Conservation (phyloP, 2,888 invertebrate species). For the Pterobdella sp. region DNA sequence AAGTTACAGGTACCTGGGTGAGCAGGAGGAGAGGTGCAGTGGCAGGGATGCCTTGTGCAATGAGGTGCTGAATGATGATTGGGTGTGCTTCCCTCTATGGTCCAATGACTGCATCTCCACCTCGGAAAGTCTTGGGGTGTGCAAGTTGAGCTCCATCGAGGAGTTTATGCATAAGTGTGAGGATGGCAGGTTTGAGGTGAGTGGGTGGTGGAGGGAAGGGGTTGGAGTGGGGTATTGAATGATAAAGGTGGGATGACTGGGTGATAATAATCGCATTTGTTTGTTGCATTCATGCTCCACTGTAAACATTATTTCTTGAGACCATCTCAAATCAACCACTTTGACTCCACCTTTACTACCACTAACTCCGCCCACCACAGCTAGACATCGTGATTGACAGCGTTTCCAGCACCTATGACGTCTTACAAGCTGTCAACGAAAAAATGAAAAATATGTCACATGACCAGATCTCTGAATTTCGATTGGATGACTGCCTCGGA, state of each 20-base stretch:
- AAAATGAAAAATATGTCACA: conserved; percentile 77
- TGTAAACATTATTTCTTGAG: neutral
- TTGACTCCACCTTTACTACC: neutral
- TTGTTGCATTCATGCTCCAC: neutral
- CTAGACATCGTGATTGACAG: conserved; percentile 95
- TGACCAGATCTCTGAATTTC: conserved; percentile 76
- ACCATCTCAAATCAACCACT: neutral
- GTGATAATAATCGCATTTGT: neutral
- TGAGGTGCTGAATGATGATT: conserved; percentile 83
- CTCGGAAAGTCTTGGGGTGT: conserved; percentile 56
- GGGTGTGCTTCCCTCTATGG: conserved; percentile 99
- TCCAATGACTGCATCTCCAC: conserved; percentile 76
- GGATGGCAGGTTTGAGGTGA: conserved; percentile 83
- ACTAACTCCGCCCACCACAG: conserved; percentile 49
- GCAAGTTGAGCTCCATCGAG: conserved; percentile 92
- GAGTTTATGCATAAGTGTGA: conserved; percentile 95
- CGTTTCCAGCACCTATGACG: conserved; percentile 84
- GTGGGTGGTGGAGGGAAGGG: neutral
- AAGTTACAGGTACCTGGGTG: conserved; percentile 89
- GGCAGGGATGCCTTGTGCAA: conserved; percentile 81
- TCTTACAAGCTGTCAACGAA: conserved; percentile 81
- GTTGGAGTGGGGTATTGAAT: neutral
- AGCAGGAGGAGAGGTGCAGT: conserved; percentile 71
- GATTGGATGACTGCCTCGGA: conserved; percentile 83
- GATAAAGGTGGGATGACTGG: neutral